Conservation (phyloP, 2,888 invertebrate genomes). For the Tachina fera region DNA sequence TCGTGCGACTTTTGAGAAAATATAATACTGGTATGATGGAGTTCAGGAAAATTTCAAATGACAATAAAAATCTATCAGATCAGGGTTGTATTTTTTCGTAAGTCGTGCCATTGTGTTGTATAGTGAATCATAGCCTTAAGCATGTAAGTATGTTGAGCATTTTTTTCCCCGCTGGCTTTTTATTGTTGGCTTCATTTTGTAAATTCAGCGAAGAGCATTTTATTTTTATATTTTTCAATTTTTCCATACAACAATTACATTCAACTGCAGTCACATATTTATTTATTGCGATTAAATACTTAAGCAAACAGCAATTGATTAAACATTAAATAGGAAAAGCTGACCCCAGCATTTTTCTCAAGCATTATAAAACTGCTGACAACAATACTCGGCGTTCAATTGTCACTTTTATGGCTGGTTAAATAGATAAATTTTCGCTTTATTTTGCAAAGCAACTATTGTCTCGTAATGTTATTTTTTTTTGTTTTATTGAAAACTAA, state of each 20-base stretch:
- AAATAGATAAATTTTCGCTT: background rate
- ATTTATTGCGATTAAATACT: background rate
- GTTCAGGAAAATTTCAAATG: too few relatives aligned
- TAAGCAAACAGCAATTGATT: constrained; percentile 5
- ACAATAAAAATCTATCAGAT: too few relatives aligned
- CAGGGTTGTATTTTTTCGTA: too few relatives aligned
- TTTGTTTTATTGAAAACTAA: constrained; percentile 29
- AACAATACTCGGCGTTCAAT: constrained; percentile 20
- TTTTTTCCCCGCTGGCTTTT: too few relatives aligned
- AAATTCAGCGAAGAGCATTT: too few relatives aligned
- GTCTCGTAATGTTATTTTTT: background rate
- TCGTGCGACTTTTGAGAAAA: too few relatives aligned
- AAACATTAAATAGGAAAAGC: background rate
- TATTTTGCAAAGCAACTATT: constrained; percentile 1
- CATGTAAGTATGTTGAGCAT: too few relatives aligned
- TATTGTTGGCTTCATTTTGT: too few relatives aligned
- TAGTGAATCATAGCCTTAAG: too few relatives aligned
- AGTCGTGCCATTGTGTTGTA: too few relatives aligned
- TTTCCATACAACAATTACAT: background rate
- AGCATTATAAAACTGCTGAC: constrained; percentile 40
- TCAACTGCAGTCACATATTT: background rate
- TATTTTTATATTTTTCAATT: background rate
- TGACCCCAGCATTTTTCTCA: constrained; percentile 17
- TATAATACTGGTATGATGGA: too few relatives aligned
- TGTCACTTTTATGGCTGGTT: constrained; percentile 39